Evolutionary conservation across 2,888 invertebrate genomes (phyloP), one percentile per base, ranked within the genome.

Genomic region (Dyspetes luteomarginatus): DNA sequence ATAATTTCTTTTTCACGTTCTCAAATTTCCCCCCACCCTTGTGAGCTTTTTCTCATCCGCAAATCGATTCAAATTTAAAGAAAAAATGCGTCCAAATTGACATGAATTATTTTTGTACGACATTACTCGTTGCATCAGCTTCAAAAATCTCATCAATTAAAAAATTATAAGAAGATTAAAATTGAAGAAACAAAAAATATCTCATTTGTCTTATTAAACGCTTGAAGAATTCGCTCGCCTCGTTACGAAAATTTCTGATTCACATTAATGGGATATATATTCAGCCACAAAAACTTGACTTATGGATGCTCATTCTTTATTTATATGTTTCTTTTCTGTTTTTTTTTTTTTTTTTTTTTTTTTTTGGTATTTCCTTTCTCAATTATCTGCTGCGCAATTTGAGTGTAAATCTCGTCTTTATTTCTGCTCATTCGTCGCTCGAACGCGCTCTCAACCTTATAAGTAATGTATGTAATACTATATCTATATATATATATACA

Each of bases 381-480:
- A 64, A 73, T 81, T 81, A 73, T 68, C 73, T 52, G 68, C 50
- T 50, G 56, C 48, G n/a, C n/a, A n/a, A n/a, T 52, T 19, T 41
- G 68, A 77, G 62, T 81, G 62, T 43, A 77, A 73, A 30, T 73
- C 56, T 77, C 73, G 77, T 77, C 77, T 73, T 69, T 77, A 73
- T 69, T 36, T 74, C 55, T 64, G 26, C 67, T 60, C 72, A 67
- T 71, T 75, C 67, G 80, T 72, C 76, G 72, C 65, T 76, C 73
- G 45, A 77, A 69, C 56, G 69, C 68, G 68, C 77, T 30, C 62
- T 55, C 45, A 60, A 64, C 65, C 65, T 56, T 19, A n/a, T n/a
- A n/a, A 26, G 67, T 55, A 73, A 74, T 69, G 62, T 68, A 64
- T n/a, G n/a, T 62, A 62, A 74, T 48, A 60, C 60, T 26, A 50